A percentile compares a stretch with the other conserved stretches of the same genome.
Conservation (phyloP, 2,888 invertebrate species). For the Diabrotica balteata region DNA sequence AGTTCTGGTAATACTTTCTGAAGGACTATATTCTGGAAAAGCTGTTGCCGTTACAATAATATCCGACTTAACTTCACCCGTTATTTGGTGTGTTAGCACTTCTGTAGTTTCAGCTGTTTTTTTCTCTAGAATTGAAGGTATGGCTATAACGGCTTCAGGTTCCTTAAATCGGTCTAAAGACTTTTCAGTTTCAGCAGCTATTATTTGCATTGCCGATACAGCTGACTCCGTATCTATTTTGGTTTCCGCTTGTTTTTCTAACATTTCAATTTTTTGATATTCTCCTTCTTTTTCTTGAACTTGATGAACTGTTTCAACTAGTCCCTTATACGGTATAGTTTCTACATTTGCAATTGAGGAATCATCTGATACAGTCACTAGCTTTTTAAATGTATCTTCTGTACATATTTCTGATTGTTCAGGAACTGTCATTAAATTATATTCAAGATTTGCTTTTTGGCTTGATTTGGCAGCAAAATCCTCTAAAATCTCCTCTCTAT, state of each 20-base stretch:
- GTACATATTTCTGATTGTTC: constrained; percentile 50
- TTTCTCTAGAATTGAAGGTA: constrained; percentile 56
- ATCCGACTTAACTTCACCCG: constrained; percentile 36
- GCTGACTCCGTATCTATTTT: constrained; percentile 58
- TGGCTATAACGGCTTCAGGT: constrained; percentile 52
- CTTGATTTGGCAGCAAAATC: constrained; percentile 43
- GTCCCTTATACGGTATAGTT: constrained; percentile 50
- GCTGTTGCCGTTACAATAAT: constrained; percentile 40
- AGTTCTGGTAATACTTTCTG: constrained; percentile 43
- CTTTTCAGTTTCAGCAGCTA: constrained; percentile 62
- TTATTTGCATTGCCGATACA: constrained; percentile 61
- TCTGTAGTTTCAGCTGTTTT: constrained; percentile 60
- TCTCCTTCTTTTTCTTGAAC: constrained; percentile 55
- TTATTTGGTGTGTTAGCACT: constrained; percentile 43
- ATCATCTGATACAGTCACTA: constrained; percentile 23
- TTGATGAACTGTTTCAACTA: constrained; percentile 52
- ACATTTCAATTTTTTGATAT: constrained; percentile 36
- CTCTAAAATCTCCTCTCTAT: constrained; percentile 53
- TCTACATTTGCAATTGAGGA: constrained; percentile 48
- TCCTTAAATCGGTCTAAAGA: constrained; percentile 52
- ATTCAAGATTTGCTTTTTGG: constrained; percentile 54
- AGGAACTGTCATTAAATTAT: constrained; percentile 59
- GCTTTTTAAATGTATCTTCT: constrained; percentile 38
- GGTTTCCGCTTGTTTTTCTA: constrained; percentile 58
- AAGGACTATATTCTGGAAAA: constrained; percentile 38